A percentile compares a stretch with the other conserved stretches of the same genome.
phyloP scores from a whole-genome alignment of 2,888 invertebrate species.

The Mactromeris polynyma region DNA sequence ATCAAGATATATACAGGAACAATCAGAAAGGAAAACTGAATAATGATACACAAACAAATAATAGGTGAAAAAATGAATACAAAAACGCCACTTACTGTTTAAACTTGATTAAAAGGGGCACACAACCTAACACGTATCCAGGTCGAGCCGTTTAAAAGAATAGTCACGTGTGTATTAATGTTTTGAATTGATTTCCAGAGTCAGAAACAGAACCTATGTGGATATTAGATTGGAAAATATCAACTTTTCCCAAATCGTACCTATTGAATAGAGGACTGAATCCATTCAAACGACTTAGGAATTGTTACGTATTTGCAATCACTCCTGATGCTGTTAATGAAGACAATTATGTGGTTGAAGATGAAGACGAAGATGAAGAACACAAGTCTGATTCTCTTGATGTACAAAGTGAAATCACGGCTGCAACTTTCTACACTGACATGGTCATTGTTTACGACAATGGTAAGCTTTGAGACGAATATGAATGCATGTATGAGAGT shows the following conservation, averaged over 20 bases:
- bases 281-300: conserved; percentile 42
- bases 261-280: conserved; percentile 40
- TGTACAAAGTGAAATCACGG: conserved; percentile 39
- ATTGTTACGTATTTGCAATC: conserved; percentile 24
- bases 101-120: too few species aligned
- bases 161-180: too few species aligned
- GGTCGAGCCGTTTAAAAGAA: too few species aligned
- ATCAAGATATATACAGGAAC: too few species aligned
- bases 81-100: too few species aligned
- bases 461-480: conserved; percentile 30
- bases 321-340: not conserved
- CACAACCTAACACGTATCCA: too few species aligned
- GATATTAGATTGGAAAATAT: conserved; percentile 56
- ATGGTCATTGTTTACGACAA: conserved; percentile 50
- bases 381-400: not conserved
- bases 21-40: too few species aligned
- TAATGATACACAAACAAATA: too few species aligned
- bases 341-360: not conserved
- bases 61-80: too few species aligned
- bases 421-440: conserved; percentile 42
- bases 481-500: too few species aligned
- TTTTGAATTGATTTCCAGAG: conserved; percentile 25
- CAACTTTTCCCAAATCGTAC: conserved; percentile 53
- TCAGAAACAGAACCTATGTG: conserved; percentile 23
- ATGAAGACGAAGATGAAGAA: not conserved